phyloP scores from a whole-genome alignment of 2,797 vertebrate species.

The Acanthurus lineatus region DNA sequence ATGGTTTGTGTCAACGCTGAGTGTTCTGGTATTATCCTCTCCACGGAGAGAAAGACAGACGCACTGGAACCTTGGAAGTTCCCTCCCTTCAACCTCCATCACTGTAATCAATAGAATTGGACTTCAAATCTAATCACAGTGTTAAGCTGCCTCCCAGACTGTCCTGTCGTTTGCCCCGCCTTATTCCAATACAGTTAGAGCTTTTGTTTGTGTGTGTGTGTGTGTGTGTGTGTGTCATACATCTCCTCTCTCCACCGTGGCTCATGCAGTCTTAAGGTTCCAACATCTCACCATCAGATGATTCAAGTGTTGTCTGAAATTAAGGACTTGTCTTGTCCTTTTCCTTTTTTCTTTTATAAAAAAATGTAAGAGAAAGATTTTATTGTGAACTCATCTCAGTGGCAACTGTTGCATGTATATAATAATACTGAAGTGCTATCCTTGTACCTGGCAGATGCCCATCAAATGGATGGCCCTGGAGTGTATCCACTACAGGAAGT shows the following conservation, averaged over 20 bases:
- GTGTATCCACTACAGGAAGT: conserved; percentile 99
- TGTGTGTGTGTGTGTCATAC: background rate
- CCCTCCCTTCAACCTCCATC: conserved; percentile 30
- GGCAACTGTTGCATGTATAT: background rate
- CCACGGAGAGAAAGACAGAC: conserved; percentile 47
- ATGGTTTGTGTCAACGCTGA: conserved; percentile 40
- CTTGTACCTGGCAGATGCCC: conserved; percentile 90
- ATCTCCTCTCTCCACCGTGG: background rate
- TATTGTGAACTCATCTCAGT: background rate
- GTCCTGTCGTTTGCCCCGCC: conserved; percentile 28
- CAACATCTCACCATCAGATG: background rate
- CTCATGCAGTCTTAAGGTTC: background rate
- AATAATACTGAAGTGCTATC: background rate
- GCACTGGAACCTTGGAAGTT: conserved; percentile 31
- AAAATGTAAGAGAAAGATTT: background rate
- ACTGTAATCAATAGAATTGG: conserved; percentile 64
- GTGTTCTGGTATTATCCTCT: conserved; percentile 44
- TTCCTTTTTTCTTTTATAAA: background rate
- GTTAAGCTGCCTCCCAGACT: conserved; percentile 54
- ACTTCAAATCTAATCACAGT: conserved; percentile 69
- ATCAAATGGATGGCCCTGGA: conserved; percentile 99
- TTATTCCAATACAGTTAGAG: conserved; percentile 33
- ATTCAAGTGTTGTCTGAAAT: conserved; percentile 4
- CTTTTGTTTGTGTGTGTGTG: conserved; percentile 5
- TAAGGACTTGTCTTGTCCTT: background rate